Evolutionary conservation across 2,888 invertebrate genomes (phyloP), one percentile per base, ranked within the genome.

Genomic region (Synergus umbraculus): DNA sequence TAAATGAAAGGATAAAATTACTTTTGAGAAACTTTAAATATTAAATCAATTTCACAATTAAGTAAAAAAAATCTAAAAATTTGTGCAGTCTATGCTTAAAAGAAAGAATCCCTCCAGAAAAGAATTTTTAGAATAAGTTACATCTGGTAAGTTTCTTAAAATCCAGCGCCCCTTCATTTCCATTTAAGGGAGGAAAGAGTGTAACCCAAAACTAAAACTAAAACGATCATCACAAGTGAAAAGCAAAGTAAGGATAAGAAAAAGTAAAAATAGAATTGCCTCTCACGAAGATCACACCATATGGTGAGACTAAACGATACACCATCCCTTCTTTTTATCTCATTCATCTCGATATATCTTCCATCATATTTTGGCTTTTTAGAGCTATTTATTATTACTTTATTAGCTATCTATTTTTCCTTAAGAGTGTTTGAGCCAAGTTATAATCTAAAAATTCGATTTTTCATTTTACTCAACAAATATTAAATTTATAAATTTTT

Each of bases 181-280:
- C 60, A 29, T 22, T 12, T 8, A 60, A 60, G 22, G 22, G 22
- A 60, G 22, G 46, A 67, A 67, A 67, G 13, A 67, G 44, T 43
- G 44, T 10, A 18, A 67, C 22, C 44, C 8, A 29, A 65, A 43
- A 29, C 43, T 65, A 65, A 43, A n/a, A 54, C 54, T 60, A 12
- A 60, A 60, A 22, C 22, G 60, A 60, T 3, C 12, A 22, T 12
- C 60, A 67, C 13, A 46, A 67, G 67, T 7, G 67, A 3, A 10
- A 43, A 67, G 44, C 18, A 22, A 67, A 46, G 22, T 67, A 22
- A 66, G n/a, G n/a, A 54, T 67, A 67, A 60, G 60, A 46, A 44
- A 67, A 13, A 5, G 18, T 67, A 67, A 67, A 67, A 67, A 67
- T 67, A 67, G 67, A 67, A 67, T 44, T 18, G 13, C 22, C 22